These are phyloP conservation scores for Scyliorhinus canicula DNA, from an alignment of 2,797 vertebrate species.

Conservation along the genomic window DNA sequence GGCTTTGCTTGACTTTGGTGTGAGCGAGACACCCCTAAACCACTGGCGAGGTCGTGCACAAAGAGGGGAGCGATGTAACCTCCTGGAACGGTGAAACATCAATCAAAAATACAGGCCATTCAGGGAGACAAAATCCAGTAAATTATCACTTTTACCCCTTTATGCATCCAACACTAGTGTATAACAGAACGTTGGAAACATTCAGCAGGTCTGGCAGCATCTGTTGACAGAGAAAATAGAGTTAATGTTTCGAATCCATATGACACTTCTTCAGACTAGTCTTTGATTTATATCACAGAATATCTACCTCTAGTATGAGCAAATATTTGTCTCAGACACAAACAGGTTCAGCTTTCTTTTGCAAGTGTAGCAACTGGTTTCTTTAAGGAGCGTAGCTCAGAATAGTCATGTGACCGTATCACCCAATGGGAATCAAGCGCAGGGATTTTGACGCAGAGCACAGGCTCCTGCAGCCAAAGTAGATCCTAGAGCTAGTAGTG, in stretches of 20 bases:
- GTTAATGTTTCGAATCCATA: too few species aligned
- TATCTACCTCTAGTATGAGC: background rate
- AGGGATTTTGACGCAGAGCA: too few species aligned
- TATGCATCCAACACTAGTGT: background rate
- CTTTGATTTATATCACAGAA: background rate
- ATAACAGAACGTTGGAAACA: too few species aligned
- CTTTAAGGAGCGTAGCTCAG: too few species aligned
- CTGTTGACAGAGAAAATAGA: too few species aligned
- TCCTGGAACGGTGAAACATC: background rate
- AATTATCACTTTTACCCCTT: background rate
- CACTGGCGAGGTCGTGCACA: background rate
- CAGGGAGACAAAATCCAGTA: background rate
- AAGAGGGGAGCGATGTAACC: background rate
- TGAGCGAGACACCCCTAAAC: background rate
- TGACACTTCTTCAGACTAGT: background rate
- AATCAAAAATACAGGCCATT: background rate
- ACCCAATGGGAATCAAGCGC: too few species aligned
- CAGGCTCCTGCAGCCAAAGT: too few species aligned
- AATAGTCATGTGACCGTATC: too few species aligned
- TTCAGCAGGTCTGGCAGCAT: too few species aligned
- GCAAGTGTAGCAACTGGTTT: too few species aligned
- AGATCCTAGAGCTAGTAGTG: too few species aligned
- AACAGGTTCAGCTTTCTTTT: background rate
- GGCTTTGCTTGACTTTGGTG: background rate
- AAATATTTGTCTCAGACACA: background rate